Conservation (phyloP, 2,113 vertebrate species). For the Clarias gariepinus region DNA sequence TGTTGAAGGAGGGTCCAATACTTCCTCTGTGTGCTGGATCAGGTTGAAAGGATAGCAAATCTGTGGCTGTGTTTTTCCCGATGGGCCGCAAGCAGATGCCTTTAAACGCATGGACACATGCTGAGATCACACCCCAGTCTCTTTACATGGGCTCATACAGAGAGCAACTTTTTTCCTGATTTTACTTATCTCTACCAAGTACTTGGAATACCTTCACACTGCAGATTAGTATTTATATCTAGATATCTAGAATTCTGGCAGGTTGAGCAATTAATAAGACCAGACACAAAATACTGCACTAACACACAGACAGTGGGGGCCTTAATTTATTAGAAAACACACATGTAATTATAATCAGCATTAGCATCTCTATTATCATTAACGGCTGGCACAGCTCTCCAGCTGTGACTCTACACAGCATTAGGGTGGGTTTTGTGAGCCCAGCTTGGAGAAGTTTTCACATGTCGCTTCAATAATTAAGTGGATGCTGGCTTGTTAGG, state of each 20-base stretch:
- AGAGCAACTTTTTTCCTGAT: neutral
- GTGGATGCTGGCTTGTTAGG: slow-evolving; percentile 36
- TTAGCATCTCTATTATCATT: slow-evolving; percentile 54
- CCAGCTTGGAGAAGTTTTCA: slow-evolving; percentile 27
- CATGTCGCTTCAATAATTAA: slow-evolving; percentile 27
- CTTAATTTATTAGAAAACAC: slow-evolving; percentile 46
- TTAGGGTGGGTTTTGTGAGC: slow-evolving; percentile 22
- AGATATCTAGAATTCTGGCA: neutral
- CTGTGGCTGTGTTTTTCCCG: slow-evolving; percentile 25
- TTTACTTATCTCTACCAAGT: neutral
- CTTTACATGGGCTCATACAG: neutral
- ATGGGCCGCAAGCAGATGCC: slow-evolving; percentile 32
- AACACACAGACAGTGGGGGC: neutral
- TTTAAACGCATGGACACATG: slow-evolving; percentile 26
- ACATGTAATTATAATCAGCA: slow-evolving; percentile 54
- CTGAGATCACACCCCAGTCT: neutral
- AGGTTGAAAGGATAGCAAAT: slow-evolving; percentile 44
- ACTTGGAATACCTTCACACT: neutral
- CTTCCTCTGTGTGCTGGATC: slow-evolving; percentile 50
- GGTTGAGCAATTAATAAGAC: slow-evolving; percentile 28
- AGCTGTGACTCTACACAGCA: slow-evolving; percentile 20
- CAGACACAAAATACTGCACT: slow-evolving; percentile 8
- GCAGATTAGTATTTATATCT: neutral
- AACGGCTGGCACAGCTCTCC: slow-evolving; percentile 22
- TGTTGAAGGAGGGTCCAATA: slow-evolving; percentile 16